These are phyloP conservation scores for Trissolcus brochymenae DNA, from an alignment of 2,888 invertebrate genomes.

Conservation along the genomic window DNA sequence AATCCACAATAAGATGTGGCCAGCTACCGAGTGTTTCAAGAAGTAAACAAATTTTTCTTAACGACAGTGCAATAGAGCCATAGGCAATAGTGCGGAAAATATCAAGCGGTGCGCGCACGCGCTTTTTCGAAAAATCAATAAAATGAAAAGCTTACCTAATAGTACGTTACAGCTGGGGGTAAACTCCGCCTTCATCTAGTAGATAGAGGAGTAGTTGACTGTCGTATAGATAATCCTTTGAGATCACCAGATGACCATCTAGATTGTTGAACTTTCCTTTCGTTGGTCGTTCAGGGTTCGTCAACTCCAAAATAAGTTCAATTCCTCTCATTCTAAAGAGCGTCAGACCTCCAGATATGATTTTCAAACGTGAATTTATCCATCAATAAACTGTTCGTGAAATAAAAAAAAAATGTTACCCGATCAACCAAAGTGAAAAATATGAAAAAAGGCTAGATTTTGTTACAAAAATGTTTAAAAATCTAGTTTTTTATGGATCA, in stretches of 20 bases:
- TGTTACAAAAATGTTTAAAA: background rate
- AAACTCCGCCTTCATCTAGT: slow-evolving; percentile 76
- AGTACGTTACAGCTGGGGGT: slow-evolving; percentile 71
- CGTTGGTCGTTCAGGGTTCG: slow-evolving; percentile 65
- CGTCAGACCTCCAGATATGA: background rate
- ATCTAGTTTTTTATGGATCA: background rate
- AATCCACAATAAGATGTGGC: slow-evolving; percentile 46
- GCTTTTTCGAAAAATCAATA: slow-evolving; percentile 77
- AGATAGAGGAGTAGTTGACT: slow-evolving; percentile 70
- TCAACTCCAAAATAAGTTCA: slow-evolving; percentile 55
- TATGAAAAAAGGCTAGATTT: background rate
- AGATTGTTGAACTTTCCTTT: slow-evolving; percentile 67
- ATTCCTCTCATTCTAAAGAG: slow-evolving; percentile 20
- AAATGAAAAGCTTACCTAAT: slow-evolving; percentile 77
- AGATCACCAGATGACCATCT: slow-evolving; percentile 73
- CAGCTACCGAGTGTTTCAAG: slow-evolving; percentile 46
- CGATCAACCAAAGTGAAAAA: no score
- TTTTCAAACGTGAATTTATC: no score
- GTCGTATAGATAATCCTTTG: slow-evolving; percentile 70
- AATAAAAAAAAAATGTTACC: background rate
- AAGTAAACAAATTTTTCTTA: slow-evolving; percentile 63
- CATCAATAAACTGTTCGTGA: no score
- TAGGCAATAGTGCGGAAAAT: slow-evolving; percentile 74
- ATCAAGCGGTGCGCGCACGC: slow-evolving; percentile 73
- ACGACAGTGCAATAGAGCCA: slow-evolving; percentile 67